Evolutionary conservation across 2,888 invertebrate species (phyloP).

Genomic region (Polymixis lichenea): DNA sequence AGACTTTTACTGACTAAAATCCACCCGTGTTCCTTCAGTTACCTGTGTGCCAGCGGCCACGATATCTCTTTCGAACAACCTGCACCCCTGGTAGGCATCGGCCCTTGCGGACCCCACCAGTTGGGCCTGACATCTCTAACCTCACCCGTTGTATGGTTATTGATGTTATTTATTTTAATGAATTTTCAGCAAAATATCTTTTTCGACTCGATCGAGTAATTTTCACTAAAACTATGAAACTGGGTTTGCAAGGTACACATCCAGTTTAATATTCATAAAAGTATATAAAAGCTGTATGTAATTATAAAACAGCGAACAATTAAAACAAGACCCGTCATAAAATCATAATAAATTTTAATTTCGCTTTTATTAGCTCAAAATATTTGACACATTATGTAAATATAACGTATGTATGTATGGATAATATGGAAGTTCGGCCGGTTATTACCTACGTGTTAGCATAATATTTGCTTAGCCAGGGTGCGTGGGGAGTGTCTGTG

Average conservation of each 20-base stretch:
- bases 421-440: slow-evolving; percentile 47
- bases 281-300: background rate
- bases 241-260: background rate
- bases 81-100: too few species aligned
- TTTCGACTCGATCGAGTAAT: too few species aligned
- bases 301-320: slow-evolving; percentile 5
- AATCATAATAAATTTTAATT: slow-evolving; percentile 29
- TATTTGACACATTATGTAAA: slow-evolving; percentile 45
- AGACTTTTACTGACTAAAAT: too few species aligned
- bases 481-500: slow-evolving; percentile 40
- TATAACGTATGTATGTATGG: slow-evolving; percentile 22
- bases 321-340: background rate
- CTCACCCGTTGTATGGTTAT: background rate
- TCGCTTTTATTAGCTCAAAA: slow-evolving; percentile 28
- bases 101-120: too few species aligned
- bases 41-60: too few species aligned
- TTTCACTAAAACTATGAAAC: background rate
- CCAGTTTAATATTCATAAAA: background rate
- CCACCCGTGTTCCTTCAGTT: too few species aligned
- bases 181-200: background rate
- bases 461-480: slow-evolving; percentile 58
- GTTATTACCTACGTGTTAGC: slow-evolving; percentile 50
- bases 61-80: too few species aligned
- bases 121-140: too few species aligned
- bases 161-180: background rate